phyloP scores from a whole-genome alignment of 2,113 vertebrate genomes.

The Dunckerocampus dactyliophorus region DNA sequence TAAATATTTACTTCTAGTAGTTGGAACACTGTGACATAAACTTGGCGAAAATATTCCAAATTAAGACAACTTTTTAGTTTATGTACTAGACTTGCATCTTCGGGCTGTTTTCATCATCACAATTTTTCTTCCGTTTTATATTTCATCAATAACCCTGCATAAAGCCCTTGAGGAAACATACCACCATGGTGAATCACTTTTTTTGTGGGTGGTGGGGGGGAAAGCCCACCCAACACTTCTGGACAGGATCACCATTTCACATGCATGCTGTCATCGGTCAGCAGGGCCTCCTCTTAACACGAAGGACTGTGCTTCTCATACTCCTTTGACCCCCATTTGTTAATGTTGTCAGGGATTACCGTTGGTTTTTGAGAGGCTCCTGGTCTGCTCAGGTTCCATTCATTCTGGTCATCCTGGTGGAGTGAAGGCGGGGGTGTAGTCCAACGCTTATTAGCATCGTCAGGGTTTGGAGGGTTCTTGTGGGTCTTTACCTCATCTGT shows the following conservation, averaged over 20 bases:
- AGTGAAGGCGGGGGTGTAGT: conserved; percentile 5
- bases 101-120: background rate
- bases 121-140: background rate
- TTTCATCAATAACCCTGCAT: conserved; percentile 4
- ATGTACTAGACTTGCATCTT: conserved; percentile 2
- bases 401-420: conserved; percentile 20
- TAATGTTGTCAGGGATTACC: conserved; percentile 55
- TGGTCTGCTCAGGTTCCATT: conserved; percentile 55
- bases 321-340: background rate
- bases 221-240: conserved; percentile 15
- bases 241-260: conserved; percentile 8
- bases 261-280: conserved; percentile 14
- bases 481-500: conserved; percentile 53
- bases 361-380: conserved; percentile 72
- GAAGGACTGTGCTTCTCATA: too few relatives aligned
- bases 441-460: background rate
- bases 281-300: background rate
- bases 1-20: conserved; percentile 1
- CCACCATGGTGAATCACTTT: conserved; percentile 19
- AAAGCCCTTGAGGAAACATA: conserved; percentile 11
- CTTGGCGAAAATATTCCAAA: background rate
- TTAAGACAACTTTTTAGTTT: background rate
- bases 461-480: conserved; percentile 37
- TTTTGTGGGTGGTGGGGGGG: background rate
- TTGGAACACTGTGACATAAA: background rate